Evolutionary conservation across 92 coral and sea anemone species (phyloP).

Genomic region (Heteractis magnifica): DNA sequence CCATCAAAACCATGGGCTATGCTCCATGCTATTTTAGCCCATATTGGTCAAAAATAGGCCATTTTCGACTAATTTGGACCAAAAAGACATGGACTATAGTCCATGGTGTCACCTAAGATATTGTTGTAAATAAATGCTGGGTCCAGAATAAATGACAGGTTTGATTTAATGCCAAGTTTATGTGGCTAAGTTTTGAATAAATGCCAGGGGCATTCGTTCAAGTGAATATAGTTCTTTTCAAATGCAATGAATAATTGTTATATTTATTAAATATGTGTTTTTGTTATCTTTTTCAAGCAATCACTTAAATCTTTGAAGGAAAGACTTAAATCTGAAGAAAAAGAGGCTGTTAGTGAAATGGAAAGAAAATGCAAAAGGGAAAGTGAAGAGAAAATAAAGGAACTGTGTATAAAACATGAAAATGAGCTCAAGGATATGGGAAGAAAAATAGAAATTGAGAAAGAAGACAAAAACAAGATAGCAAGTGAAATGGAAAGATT

Average conservation of each 20-base stretch:
- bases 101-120: not conserved
- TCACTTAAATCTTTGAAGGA: slow-evolving; percentile 70
- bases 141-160: too few species aligned
- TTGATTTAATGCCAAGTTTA: too few species aligned
- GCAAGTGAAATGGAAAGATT: slow-evolving; percentile 50
- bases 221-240: too few species aligned
- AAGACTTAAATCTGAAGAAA: slow-evolving; percentile 65
- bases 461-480: slow-evolving; percentile 44
- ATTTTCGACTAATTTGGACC: not conserved
- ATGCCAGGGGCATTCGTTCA: too few species aligned
- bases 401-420: slow-evolving; percentile 51
- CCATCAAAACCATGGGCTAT: too few species aligned
- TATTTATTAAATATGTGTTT: not conserved
- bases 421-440: slow-evolving; percentile 56
- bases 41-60: too few species aligned
- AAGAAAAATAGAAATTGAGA: slow-evolving; percentile 47
- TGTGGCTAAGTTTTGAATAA: too few species aligned
- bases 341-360: slow-evolving; percentile 55
- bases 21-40: too few species aligned
- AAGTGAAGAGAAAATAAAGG: slow-evolving; percentile 47
- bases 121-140: too few species aligned
- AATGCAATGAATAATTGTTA: not conserved
- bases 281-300: slow-evolving; percentile 45
- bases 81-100: not conserved
- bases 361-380: slow-evolving; percentile 65